Base-by-base conservation (phyloP, 2,888 invertebrate species). In the Sympetrum striolatum region DNA sequence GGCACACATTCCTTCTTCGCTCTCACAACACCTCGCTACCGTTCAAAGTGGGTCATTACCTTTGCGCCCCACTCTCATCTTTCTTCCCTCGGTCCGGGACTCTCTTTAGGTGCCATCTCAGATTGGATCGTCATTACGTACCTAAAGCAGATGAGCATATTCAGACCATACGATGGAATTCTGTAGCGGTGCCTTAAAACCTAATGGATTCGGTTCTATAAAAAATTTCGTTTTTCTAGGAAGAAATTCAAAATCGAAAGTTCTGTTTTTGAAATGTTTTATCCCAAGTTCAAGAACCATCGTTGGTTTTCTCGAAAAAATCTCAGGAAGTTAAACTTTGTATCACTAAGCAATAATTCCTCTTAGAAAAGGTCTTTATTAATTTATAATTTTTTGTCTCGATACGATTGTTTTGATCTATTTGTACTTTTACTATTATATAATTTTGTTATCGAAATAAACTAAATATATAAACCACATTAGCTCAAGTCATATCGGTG, bases 401-500 rank as follows among this genome's bases (percentile, higher is more conserved):
- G 22, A 60, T 60, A 15, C 37, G 37, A 60, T n/a, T 4, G n/a
- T 58, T n/a, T 86, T 60, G 60, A 60, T 60, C 60, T 37, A 3
- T 35, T 86, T 37, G 35, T 64, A 39, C 37, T 15, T 37, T 60
- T 14, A 22, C 86, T 37, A 64, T n/a, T 60, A 53, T 60, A 60
- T 10, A 64, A n/a, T 15, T 18, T 82, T 15, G 22, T 31, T 44
- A 39, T 86, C 86, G 18, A 53, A 53, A 35, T 86, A 86, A 86
- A 14, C 58, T 86, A 80, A 39, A 86, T 31, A 73, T 60, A 25
- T n/a, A 37, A 37, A 86, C n/a, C 14, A 64, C 37, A 60, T 86
- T n/a, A 86, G 86, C 86, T 60, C 86, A 86, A 86, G 58, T 64
- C 58, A 86, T 37, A 86, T 64, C 60, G 86, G 86, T 86, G 60